Conservation (phyloP, 2,797 vertebrate genomes). For the Ambastaia sidthimunki region DNA sequence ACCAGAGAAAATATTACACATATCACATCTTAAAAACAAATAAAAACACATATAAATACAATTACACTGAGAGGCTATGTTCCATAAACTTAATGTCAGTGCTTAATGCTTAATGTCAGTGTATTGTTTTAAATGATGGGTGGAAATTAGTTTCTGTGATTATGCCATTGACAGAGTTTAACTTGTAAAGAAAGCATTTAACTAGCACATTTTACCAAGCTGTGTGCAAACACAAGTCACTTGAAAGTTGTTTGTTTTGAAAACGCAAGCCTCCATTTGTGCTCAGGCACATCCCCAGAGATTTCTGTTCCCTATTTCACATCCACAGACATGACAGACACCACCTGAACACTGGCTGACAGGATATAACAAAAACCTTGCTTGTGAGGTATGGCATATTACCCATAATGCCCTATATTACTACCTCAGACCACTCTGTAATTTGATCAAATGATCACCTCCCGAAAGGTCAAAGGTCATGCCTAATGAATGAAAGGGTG, state of each 20-base stretch:
- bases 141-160: background rate
- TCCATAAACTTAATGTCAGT: no score
- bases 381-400: slow-evolving; percentile 62
- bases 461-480: slow-evolving; percentile 72
- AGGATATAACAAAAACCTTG: slow-evolving; percentile 51
- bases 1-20: no score
- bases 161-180: background rate
- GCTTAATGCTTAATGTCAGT: no score
- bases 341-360: slow-evolving; percentile 47
- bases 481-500: slow-evolving; percentile 72
- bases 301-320: slow-evolving; percentile 43
- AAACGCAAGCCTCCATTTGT: slow-evolving; percentile 43
- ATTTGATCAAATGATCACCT: slow-evolving; percentile 74
- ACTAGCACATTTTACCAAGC: background rate
- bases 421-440: slow-evolving; percentile 62
- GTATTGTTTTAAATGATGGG: no score
- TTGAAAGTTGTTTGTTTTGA: slow-evolving; percentile 40
- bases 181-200: background rate
- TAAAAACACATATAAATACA: no score
- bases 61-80: no score
- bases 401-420: slow-evolving; percentile 66
- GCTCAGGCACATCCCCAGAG: slow-evolving; percentile 40
- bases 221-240: slow-evolving; percentile 31
- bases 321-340: slow-evolving; percentile 51
- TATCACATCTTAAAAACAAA: no score